A percentile compares a stretch with the other conserved stretches of the same genome.
phyloP scores from a whole-genome alignment of 2,113 vertebrate species.

The Podocnemis expansa region DNA sequence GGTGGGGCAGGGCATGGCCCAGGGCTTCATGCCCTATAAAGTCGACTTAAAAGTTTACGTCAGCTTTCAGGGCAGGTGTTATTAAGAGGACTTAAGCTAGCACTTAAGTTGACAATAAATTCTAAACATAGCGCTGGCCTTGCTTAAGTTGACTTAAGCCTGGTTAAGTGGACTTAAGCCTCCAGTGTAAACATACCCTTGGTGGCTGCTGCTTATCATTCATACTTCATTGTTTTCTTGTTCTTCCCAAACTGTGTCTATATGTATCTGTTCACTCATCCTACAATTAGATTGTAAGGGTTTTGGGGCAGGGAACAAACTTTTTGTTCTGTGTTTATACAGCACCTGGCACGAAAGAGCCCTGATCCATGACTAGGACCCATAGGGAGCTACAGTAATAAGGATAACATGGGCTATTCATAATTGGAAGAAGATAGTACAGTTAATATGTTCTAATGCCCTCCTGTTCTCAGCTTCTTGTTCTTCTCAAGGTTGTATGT shows the following conservation, averaged over 20 bases:
- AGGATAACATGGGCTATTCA: background rate
- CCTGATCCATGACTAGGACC: background rate
- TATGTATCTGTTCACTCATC: background rate
- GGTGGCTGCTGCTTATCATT: background rate
- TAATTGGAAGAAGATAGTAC: background rate
- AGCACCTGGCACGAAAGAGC: background rate
- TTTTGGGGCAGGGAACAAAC: background rate
- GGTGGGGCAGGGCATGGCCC: too few species aligned
- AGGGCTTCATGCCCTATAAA: too few species aligned
- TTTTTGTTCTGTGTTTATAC: background rate
- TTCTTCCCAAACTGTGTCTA: background rate
- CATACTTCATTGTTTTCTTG: background rate
- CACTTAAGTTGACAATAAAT: too few species aligned
- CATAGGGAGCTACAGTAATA: background rate
- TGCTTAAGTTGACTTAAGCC: too few species aligned
- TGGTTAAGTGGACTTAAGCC: too few species aligned
- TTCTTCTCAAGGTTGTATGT: conserved; percentile 41
- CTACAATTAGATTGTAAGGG: conserved; percentile 1
- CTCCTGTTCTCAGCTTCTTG: background rate
- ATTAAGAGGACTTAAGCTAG: too few species aligned
- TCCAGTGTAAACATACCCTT: too few species aligned
- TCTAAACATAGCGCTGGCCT: too few species aligned
- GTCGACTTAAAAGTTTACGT: too few species aligned
- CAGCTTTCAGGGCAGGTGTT: too few species aligned
- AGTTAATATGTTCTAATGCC: background rate